Percentiles rank a stretch among this genome's conserved stretches.
Conservation (phyloP, 1,140 invertebrate genomes). For the Onthophagus taurus region DNA sequence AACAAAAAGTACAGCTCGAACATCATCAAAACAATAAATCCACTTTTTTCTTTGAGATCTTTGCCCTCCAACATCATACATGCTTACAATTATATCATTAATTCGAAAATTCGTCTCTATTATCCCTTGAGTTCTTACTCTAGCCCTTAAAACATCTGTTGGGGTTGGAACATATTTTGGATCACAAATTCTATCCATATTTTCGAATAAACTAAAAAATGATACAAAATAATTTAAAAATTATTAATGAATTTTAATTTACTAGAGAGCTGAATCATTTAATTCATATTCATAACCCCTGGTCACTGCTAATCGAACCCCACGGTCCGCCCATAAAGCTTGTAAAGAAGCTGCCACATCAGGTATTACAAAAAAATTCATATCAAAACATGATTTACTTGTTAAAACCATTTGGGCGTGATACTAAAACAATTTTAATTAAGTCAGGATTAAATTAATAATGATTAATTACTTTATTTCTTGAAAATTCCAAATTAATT, state of each 20-base stretch:
- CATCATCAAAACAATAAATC: slow-evolving; percentile 66
- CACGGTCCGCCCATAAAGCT: slow-evolving; percentile 48
- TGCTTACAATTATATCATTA: slow-evolving; percentile 51
- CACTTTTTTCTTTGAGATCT: slow-evolving; percentile 63
- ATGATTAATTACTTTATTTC: slow-evolving; percentile 43
- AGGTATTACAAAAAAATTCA: slow-evolving; percentile 41
- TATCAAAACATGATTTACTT: slow-evolving; percentile 43
- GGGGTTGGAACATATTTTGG: slow-evolving; percentile 60
- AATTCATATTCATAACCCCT: slow-evolving; percentile 63
- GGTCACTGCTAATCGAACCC: slow-evolving; percentile 51
- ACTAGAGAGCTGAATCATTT: slow-evolving; percentile 68
- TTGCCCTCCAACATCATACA: slow-evolving; percentile 62
- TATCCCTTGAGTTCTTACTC: slow-evolving; percentile 67
- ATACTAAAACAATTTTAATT: slow-evolving; percentile 25
- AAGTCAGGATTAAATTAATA: not conserved
- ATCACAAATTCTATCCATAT: slow-evolving; percentile 55
- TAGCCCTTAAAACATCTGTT: slow-evolving; percentile 60
- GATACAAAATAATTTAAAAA: not conserved
- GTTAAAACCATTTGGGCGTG: slow-evolving; percentile 42
- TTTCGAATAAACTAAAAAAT: slow-evolving; percentile 52
- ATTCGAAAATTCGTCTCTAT: slow-evolving; percentile 68
- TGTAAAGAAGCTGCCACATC: slow-evolving; percentile 42
- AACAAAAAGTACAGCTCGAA: slow-evolving; percentile 54
- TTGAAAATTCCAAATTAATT: slow-evolving; percentile 50
- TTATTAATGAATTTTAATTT: slow-evolving; percentile 28